Evolutionary conservation across 2,888 invertebrate species (phyloP).

Genomic region (Marasmarcha lunaedactyla): DNA sequence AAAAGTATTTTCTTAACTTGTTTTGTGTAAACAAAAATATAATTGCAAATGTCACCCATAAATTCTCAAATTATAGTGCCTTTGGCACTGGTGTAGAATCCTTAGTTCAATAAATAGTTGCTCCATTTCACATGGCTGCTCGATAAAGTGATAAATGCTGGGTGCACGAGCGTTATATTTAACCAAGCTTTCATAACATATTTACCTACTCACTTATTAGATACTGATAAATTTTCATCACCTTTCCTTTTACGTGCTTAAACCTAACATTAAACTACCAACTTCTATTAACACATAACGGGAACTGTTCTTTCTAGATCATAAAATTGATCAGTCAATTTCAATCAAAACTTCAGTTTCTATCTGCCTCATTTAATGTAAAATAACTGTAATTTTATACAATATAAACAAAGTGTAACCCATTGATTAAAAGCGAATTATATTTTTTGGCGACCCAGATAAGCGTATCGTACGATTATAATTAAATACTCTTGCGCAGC

Average conservation of each 20-base stretch:
- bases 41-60: too few species aligned
- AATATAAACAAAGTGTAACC: neutral
- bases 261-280: too few species aligned
- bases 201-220: neutral
- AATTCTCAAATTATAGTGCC: too few species aligned
- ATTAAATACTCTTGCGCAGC: neutral
- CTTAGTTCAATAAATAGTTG: slow-evolving; percentile 14
- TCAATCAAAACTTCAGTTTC: neutral
- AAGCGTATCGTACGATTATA: neutral
- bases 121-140: slow-evolving; percentile 35
- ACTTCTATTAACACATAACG: too few species aligned
- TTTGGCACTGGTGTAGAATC: too few species aligned
- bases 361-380: neutral
- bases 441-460: neutral
- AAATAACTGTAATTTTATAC: neutral
- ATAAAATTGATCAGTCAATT: too few species aligned
- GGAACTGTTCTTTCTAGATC: too few species aligned
- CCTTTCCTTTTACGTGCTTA: neutral
- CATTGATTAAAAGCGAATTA: slow-evolving; percentile 1
- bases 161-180: slow-evolving; percentile 24
- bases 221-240: neutral
- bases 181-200: neutral
- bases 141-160: slow-evolving; percentile 32
- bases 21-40: too few species aligned
- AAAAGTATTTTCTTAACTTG: too few species aligned